Evolutionary conservation across 2,888 invertebrate species (phyloP).

Genomic region (Hirtodrosophila confusa): DNA sequence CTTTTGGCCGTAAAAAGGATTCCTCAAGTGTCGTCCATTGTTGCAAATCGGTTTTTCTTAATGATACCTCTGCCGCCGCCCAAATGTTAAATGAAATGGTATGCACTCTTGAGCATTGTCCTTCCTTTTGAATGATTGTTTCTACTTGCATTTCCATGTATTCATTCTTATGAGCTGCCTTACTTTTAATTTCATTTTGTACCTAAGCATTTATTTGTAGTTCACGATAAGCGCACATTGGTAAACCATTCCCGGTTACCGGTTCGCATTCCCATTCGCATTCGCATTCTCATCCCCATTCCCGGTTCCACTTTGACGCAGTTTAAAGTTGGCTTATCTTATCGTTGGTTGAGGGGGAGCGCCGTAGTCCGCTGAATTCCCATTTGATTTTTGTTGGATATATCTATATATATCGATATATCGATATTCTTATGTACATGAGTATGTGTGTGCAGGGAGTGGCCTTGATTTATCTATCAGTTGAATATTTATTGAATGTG

Average conservation of each 20-base stretch:
- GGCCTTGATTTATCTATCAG: constrained; percentile 29
- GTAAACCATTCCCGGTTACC: constrained; percentile 13
- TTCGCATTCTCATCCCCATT: background rate
- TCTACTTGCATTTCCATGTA: constrained; percentile 4
- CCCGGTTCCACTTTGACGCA: constrained; percentile 6
- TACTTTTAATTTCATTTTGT: constrained; percentile 7
- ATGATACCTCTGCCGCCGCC: constrained; percentile 40
- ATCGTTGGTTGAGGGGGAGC: constrained; percentile 23
- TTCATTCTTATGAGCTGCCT: constrained; percentile 31
- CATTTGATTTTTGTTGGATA: constrained; percentile 3
- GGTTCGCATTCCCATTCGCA: constrained; percentile 9
- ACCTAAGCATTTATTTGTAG: background rate
- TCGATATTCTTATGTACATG: background rate
- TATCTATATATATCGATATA: background rate
- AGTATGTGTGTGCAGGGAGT: background rate
- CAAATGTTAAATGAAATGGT: too few relatives aligned
- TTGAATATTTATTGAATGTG: constrained; percentile 13
- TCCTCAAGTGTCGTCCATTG: constrained; percentile 44
- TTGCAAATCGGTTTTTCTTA: constrained; percentile 32
- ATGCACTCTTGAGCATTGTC: background rate
- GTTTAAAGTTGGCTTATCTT: constrained; percentile 38
- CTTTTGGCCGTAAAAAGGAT: constrained; percentile 45
- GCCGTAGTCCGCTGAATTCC: background rate
- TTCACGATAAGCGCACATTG: constrained; percentile 31
- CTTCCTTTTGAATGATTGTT: constrained; percentile 4